Evolutionary conservation across 2,797 vertebrate genomes (phyloP).

Genomic region (Buphagus erythrorhynchus): DNA sequence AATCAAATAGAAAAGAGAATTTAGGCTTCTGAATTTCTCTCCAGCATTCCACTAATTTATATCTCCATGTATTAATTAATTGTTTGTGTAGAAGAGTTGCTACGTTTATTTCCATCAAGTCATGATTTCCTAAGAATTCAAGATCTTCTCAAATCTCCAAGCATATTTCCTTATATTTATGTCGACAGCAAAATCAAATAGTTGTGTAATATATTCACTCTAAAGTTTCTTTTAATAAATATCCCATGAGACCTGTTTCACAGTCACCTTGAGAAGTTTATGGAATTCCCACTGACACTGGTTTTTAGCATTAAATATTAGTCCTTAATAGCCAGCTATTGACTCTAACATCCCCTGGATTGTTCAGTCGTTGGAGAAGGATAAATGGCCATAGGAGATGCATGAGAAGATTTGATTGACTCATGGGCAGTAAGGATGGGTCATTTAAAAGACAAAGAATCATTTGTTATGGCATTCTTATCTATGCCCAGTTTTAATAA

Average conservation of each 20-base stretch:
- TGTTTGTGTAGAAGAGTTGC: rapidly evolving
- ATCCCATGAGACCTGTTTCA: background rate
- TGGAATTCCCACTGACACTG: background rate
- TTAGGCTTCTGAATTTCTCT: background rate
- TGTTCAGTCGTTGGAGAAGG: background rate
- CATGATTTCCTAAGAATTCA: background rate
- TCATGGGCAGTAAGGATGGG: background rate
- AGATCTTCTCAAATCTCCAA: background rate
- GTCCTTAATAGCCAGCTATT: background rate
- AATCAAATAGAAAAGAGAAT: background rate
- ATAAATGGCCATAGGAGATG: background rate
- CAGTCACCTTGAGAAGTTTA: background rate
- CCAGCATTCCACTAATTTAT: background rate
- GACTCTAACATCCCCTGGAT: background rate
- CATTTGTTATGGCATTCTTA: background rate
- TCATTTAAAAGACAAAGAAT: background rate
- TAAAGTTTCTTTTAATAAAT: background rate
- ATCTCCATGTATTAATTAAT: background rate
- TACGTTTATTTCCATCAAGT: background rate
- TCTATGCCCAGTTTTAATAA: background rate
- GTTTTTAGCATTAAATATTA: background rate
- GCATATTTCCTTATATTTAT: background rate
- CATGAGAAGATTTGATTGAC: background rate
- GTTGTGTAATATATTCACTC: background rate
- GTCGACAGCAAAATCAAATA: background rate